Evolutionary conservation across 2,113 vertebrate genomes (phyloP).

Genomic region (Chinchilla lanigera): DNA sequence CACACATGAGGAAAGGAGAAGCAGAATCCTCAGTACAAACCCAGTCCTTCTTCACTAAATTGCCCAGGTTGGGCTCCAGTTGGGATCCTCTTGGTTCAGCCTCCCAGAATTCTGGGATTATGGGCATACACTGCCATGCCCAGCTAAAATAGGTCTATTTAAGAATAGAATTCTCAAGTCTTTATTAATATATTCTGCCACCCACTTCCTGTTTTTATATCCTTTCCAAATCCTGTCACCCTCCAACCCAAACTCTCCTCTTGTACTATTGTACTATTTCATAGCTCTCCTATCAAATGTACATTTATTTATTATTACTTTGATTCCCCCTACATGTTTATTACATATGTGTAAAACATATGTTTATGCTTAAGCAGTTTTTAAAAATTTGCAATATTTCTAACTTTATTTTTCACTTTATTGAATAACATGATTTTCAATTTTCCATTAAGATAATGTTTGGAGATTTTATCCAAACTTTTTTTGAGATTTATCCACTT

Average conservation of each 20-base stretch:
- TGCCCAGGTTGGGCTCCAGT: neutral
- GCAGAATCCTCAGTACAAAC: too few species aligned
- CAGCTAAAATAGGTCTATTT: neutral
- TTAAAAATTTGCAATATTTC: neutral
- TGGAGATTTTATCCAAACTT: neutral
- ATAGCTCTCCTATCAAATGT: neutral
- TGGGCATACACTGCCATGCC: too few species aligned
- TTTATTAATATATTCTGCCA: neutral
- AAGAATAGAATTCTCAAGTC: neutral
- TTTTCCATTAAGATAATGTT: slow-evolving; percentile 11
- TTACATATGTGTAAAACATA: neutral
- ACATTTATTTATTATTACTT: neutral
- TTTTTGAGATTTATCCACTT: neutral
- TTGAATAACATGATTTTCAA: neutral
- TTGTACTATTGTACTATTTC: neutral
- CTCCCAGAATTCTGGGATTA: neutral
- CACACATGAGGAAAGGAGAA: slow-evolving; percentile 91
- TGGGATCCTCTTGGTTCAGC: neutral
- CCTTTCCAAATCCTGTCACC: neutral
- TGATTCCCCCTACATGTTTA: neutral
- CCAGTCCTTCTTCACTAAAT: neutral
- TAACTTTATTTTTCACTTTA: neutral
- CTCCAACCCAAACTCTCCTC: neutral
- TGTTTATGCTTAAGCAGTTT: neutral
- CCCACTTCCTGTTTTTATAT: neutral